phyloP scores from a whole-genome alignment of 1,140 invertebrate species.

The Cataglyphis hispanica region DNA sequence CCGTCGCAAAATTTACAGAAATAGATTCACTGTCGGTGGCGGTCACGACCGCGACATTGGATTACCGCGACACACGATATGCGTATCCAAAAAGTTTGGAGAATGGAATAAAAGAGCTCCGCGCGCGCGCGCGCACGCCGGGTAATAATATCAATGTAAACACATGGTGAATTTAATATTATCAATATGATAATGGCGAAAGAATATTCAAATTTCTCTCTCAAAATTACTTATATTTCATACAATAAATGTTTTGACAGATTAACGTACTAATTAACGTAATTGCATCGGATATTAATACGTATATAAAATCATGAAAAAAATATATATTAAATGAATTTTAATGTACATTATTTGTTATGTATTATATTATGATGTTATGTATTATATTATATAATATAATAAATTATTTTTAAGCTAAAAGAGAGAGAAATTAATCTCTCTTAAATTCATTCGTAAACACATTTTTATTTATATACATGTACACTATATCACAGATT shows the following conservation, averaged over 20 bases:
- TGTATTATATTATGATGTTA: neutral
- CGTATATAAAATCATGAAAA: neutral
- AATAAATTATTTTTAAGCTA: neutral
- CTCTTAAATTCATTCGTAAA: neutral
- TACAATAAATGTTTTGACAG: neutral
- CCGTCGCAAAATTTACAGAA: conserved; percentile 42
- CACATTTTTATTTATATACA: neutral
- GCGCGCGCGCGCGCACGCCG: neutral
- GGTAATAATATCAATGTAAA: conserved; percentile 34
- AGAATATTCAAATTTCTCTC: neutral
- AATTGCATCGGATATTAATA: neutral
- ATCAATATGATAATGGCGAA: neutral
- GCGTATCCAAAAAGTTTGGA: neutral
- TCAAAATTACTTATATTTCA: neutral
- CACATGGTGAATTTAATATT: conserved; percentile 13
- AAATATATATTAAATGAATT: neutral
- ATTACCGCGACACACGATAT: neutral
- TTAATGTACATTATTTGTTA: neutral
- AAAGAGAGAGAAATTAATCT: neutral
- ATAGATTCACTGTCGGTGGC: conserved; percentile 3
- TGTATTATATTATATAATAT: neutral
- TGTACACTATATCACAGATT: neutral
- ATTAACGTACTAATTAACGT: neutral
- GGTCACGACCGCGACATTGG: conserved; percentile 21
- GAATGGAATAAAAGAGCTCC: neutral